phyloP scores from a whole-genome alignment of 92 coral and sea anemone species.

The Virgularia gustaviana region DNA sequence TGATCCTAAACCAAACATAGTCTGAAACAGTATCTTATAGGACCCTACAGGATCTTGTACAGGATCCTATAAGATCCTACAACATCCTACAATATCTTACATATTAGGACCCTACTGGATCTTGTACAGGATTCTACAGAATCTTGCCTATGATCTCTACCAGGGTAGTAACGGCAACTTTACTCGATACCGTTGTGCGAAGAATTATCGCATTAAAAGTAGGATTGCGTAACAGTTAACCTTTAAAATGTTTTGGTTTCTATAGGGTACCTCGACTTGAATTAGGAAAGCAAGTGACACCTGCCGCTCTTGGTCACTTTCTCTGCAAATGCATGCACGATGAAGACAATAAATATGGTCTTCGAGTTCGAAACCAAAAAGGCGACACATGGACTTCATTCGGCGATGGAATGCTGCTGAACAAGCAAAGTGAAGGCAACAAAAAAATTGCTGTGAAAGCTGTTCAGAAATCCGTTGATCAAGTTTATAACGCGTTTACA shows the following conservation, averaged over 20 bases:
- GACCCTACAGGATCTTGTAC: too few species aligned
- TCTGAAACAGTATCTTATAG: too few species aligned
- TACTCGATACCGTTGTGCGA: not conserved
- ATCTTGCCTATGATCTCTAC: too few species aligned
- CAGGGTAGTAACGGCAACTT: too few species aligned
- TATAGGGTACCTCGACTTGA: conserved; percentile 61
- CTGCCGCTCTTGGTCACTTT: conserved; percentile 42
- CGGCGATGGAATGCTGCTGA: conserved; percentile 64
- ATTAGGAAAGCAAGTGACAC: conserved; percentile 31
- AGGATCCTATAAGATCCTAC: too few species aligned
- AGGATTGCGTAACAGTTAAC: not conserved
- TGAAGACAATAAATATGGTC: conserved; percentile 64
- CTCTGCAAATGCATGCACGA: conserved; percentile 77
- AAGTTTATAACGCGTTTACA: conserved; percentile 48
- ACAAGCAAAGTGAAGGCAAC: conserved; percentile 38
- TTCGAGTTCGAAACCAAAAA: conserved; percentile 60
- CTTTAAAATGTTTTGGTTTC: not conserved
- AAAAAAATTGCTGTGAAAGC: conserved; percentile 35
- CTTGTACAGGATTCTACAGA: too few species aligned
- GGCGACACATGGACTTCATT: conserved; percentile 70
- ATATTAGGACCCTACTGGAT: too few species aligned
- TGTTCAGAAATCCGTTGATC: conserved; percentile 55
- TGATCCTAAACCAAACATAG: too few species aligned
- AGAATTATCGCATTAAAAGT: not conserved
- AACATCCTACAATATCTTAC: too few species aligned